Conservation (phyloP, 2,113 vertebrate genomes). For the Sitta europaea region DNA sequence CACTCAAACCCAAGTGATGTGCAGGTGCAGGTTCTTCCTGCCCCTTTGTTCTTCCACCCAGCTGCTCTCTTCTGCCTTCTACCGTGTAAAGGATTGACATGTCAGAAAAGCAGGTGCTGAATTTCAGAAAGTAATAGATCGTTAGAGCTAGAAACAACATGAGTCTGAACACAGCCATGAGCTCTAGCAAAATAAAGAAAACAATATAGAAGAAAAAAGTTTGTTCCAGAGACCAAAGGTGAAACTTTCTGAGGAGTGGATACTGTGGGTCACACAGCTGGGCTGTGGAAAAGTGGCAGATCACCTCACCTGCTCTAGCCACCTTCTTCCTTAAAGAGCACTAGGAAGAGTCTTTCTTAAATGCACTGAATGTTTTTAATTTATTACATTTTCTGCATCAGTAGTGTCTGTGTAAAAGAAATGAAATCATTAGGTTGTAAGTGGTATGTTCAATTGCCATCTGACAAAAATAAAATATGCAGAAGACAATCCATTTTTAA, state of each 20-base stretch:
- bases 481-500: neutral
- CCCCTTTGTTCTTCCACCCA: neutral
- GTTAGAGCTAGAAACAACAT: neutral
- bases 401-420: neutral
- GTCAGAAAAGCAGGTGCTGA: neutral
- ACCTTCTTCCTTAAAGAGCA: neutral
- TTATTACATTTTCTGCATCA: neutral
- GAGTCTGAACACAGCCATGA: neutral
- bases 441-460: neutral
- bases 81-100: rapidly evolving
- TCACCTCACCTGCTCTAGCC: neutral
- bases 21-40: neutral
- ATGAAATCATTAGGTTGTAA: neutral
- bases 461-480: neutral
- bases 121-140: neutral
- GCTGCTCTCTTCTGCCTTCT: neutral
- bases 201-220: neutral
- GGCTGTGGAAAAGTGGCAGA: neutral
- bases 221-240: neutral
- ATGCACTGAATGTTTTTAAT: neutral
- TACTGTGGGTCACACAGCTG: neutral
- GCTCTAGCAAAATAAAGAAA: neutral
- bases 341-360: neutral
- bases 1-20: neutral
- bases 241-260: neutral